phyloP scores from a whole-genome alignment of 2,113 vertebrate species.

The Tylochromis polylepis region DNA sequence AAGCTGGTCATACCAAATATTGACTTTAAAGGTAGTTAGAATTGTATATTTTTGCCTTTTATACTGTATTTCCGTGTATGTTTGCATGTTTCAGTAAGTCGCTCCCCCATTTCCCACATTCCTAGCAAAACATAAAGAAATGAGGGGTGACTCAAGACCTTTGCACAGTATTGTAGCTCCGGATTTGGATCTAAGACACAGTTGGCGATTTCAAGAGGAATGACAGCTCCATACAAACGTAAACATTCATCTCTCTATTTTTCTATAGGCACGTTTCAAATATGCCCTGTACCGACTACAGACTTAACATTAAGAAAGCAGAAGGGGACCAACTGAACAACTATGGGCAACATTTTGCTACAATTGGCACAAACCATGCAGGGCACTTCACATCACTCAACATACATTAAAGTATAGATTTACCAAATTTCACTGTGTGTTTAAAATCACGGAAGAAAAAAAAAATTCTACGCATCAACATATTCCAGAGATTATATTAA shows the following conservation, averaged over 20 bases:
- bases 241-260: neutral
- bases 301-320: neutral
- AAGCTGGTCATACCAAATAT: neutral
- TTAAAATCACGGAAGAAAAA: neutral
- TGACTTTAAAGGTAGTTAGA: neutral
- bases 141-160: neutral
- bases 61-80: neutral
- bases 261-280: neutral
- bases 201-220: neutral
- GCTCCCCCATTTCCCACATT: neutral
- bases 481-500: neutral
- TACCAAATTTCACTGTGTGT: neutral
- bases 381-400: neutral
- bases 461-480: neutral
- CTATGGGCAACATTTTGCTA: neutral
- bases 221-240: neutral
- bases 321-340: neutral
- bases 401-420: neutral
- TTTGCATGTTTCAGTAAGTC: neutral
- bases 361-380: neutral
- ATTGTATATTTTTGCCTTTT: neutral
- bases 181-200: neutral
- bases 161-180: neutral
- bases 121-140: neutral
- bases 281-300: neutral